Conservation (phyloP, 2,888 invertebrate genomes). For the Drosophila seclusa region DNA sequence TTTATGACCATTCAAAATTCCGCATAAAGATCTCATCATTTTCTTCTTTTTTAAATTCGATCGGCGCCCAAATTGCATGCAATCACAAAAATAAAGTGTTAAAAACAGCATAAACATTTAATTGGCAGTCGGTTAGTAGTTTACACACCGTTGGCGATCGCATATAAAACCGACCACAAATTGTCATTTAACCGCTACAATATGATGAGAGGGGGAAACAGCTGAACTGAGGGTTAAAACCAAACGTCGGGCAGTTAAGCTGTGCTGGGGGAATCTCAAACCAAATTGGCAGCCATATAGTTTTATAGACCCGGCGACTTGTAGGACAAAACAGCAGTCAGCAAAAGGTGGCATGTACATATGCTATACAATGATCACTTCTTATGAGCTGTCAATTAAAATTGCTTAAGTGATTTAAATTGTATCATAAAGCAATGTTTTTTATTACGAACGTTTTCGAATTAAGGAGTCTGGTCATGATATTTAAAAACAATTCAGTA, state of each 20-base stretch:
- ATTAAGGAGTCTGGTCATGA: background rate
- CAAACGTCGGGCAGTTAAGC: conserved; percentile 17
- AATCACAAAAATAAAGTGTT: conserved; percentile 65
- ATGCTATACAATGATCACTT: conserved; percentile 35
- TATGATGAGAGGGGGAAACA: conserved; percentile 29
- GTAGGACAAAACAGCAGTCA: conserved; percentile 13
- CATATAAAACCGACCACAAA: conserved; percentile 67
- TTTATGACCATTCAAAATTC: conserved; percentile 58
- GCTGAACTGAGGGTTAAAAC: conserved; percentile 12
- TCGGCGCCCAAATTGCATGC: conserved; percentile 56
- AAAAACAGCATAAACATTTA: conserved; percentile 71
- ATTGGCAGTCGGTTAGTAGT: conserved; percentile 61
- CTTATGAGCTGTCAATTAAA: conserved; percentile 35
- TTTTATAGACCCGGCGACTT: conserved; percentile 56
- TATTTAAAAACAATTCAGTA: background rate
- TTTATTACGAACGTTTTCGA: background rate
- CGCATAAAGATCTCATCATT: conserved; percentile 27
- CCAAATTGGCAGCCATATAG: conserved; percentile 68
- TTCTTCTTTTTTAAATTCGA: conserved; percentile 20
- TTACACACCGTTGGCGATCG: conserved; percentile 38
- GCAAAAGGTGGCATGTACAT: conserved; percentile 10
- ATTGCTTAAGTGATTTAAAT: conserved; percentile 32
- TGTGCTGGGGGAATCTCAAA: conserved; percentile 29
- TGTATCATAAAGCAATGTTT: conserved; percentile 30
- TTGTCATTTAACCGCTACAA: conserved; percentile 69